Percentiles rank a stretch among this genome's conserved stretches.
Evolutionary conservation across 2,113 vertebrate species (phyloP).

Genomic region (Chaetorhynchus papuensis): DNA sequence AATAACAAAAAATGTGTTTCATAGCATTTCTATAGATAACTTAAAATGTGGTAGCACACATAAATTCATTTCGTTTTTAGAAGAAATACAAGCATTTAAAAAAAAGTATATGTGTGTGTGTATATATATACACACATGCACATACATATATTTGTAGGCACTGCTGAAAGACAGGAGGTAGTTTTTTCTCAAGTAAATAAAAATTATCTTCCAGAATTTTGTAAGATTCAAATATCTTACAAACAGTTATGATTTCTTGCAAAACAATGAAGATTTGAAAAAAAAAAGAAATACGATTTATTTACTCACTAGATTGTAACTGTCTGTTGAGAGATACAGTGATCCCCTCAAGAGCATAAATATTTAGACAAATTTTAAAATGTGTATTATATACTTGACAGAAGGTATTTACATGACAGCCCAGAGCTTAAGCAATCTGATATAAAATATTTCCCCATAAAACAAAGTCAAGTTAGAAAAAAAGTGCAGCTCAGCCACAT

Average conservation of each 20-base stretch:
- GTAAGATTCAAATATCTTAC: conserved; percentile 15
- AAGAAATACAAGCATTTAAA: neutral
- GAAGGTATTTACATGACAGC: conserved; percentile 66
- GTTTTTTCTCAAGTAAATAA: neutral
- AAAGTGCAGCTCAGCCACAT: conserved; percentile 29
- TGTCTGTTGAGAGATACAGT: conserved; percentile 44
- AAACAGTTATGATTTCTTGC: conserved; percentile 5
- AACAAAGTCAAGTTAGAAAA: conserved; percentile 53
- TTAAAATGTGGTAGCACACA: neutral
- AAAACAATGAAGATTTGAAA: neutral
- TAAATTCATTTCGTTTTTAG: neutral
- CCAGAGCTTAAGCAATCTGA: conserved; percentile 67
- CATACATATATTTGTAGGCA: neutral
- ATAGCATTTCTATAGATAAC: neutral
- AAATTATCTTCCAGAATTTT: conserved; percentile 6
- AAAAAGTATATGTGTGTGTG: neutral
- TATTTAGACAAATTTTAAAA: conserved; percentile 75
- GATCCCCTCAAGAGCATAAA: conserved; percentile 69
- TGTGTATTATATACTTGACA: conserved; percentile 66
- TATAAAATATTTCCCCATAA: conserved; percentile 66
- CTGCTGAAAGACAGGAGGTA: neutral
- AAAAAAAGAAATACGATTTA: conserved; percentile 58
- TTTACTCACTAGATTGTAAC: conserved; percentile 59
- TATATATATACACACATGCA: neutral
- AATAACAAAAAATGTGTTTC: neutral